Percentiles rank a stretch among this genome's conserved stretches.
Conservation (phyloP, 2,113 vertebrate species). For the Phylloscopus trochiloides region DNA sequence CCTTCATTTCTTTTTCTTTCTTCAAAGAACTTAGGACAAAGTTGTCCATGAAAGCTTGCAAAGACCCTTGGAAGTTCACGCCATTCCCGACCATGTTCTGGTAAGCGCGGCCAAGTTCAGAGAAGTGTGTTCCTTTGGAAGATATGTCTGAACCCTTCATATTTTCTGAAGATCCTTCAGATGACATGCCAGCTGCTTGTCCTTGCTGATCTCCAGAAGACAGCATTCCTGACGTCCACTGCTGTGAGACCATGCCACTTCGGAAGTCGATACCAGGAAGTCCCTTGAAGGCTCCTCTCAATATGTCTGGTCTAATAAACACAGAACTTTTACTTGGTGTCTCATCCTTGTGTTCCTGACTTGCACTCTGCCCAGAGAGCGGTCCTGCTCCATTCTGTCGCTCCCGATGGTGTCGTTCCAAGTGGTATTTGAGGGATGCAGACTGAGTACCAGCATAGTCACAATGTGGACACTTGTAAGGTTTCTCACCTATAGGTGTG, state of each 20-base stretch:
- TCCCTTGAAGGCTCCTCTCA: conserved; percentile 92
- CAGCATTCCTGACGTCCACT: conserved; percentile 86
- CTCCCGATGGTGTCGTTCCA: conserved; percentile 95
- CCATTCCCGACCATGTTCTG: conserved; percentile 91
- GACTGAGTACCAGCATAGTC: conserved; percentile 98
- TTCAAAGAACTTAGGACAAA: conserved; percentile 93
- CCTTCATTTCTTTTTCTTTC: conserved; percentile 87
- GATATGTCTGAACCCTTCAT: conserved; percentile 83
- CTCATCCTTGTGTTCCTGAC: conserved; percentile 89
- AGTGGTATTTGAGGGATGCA: conserved; percentile 95
- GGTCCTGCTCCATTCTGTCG: conserved; percentile 89
- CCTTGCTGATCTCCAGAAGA: conserved; percentile 83
- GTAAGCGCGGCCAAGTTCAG: conserved; percentile 91
- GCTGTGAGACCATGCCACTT: conserved; percentile 85
- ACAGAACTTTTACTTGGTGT: conserved; percentile 79
- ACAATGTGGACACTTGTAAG: conserved; percentile 97
- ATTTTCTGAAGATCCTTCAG: conserved; percentile 78
- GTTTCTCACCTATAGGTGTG: conserved; percentile 89
- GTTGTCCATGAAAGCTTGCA: conserved; percentile 97
- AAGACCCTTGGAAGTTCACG: conserved; percentile 94
- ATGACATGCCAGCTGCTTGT: conserved; percentile 74
- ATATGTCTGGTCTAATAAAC: conserved; percentile 92
- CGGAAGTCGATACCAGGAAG: conserved; percentile 91
- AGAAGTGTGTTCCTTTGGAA: conserved; percentile 86
- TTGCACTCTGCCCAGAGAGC: conserved; percentile 78